Conservation (phyloP, 2,113 vertebrate genomes). For the Neolamprologus variostigma region DNA sequence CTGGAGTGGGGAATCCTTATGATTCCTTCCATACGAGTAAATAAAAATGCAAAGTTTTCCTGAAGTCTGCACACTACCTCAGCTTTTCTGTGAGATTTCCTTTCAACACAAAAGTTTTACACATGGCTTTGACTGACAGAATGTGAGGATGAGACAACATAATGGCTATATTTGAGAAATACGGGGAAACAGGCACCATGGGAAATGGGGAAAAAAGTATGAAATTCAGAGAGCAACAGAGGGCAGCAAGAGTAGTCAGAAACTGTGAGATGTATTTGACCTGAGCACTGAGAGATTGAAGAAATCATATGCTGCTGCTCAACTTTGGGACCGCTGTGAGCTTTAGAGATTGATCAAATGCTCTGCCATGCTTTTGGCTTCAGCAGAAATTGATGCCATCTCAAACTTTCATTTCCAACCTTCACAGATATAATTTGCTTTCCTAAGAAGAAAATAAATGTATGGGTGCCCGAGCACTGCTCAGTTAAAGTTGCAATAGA, state of each 20-base stretch:
- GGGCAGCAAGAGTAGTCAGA: not conserved
- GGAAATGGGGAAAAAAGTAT: not conserved
- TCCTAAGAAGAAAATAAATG: not conserved
- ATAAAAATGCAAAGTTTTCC: not conserved
- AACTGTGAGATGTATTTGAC: conserved; percentile 23
- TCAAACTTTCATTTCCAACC: not conserved
- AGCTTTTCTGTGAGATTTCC: not conserved
- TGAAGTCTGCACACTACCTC: not conserved
- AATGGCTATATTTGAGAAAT: conserved; percentile 28
- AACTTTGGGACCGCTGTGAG: not conserved
- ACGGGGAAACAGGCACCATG: not conserved
- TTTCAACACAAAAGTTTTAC: not conserved
- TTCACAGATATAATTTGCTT: not conserved
- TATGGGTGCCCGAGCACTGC: not conserved
- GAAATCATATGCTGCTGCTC: conserved; percentile 18
- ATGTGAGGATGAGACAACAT: not conserved
- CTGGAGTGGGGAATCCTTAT: not conserved
- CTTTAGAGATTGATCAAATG: conserved; percentile 2
- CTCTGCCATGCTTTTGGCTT: not conserved
- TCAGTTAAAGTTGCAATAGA: not conserved
- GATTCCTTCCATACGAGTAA: not conserved
- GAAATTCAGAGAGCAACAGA: conserved; percentile 1
- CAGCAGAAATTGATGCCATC: not conserved
- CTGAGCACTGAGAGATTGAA: conserved; percentile 26
- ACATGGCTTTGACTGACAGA: conserved; percentile 2